Conservation (phyloP, 2,888 invertebrate genomes). For the Brachypalpus laphriformis region DNA sequence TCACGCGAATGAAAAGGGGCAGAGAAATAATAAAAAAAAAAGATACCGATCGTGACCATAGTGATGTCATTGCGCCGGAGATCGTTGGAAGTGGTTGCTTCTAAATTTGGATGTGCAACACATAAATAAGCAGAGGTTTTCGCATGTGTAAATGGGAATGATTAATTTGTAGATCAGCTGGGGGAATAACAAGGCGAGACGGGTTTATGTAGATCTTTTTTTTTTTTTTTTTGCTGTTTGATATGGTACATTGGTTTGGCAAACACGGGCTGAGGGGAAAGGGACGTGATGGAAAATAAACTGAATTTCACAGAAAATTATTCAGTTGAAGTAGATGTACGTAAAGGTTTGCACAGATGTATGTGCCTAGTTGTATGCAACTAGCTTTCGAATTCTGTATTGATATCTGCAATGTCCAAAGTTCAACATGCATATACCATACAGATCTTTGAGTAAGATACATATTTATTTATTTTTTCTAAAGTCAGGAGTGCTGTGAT, state of each 20-base stretch:
- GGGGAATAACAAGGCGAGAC: background rate
- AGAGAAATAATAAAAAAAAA: background rate
- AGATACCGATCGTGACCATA: slow-evolving; percentile 50
- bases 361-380: too few relatives aligned
- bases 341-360: too few relatives aligned
- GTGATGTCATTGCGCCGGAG: slow-evolving; percentile 42
- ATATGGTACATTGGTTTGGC: background rate
- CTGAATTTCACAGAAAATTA: too few relatives aligned
- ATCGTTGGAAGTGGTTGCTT: slow-evolving; percentile 24
- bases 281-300: too few relatives aligned
- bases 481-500: too few relatives aligned
- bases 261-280: too few relatives aligned
- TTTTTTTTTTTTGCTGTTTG: background rate
- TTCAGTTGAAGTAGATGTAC: too few relatives aligned
- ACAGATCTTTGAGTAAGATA: too few relatives aligned
- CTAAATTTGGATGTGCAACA: slow-evolving; percentile 19
- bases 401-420: too few relatives aligned
- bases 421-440: too few relatives aligned
- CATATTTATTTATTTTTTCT: too few relatives aligned
- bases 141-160: background rate
- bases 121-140: background rate
- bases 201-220: background rate
- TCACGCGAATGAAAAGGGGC: slow-evolving; percentile 21
- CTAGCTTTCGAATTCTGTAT: too few relatives aligned
- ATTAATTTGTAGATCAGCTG: background rate